Percentiles rank a stretch among this genome's conserved stretches.
Evolutionary conservation across 1,140 invertebrate species (phyloP).

Genomic region (Mamestra configurata): DNA sequence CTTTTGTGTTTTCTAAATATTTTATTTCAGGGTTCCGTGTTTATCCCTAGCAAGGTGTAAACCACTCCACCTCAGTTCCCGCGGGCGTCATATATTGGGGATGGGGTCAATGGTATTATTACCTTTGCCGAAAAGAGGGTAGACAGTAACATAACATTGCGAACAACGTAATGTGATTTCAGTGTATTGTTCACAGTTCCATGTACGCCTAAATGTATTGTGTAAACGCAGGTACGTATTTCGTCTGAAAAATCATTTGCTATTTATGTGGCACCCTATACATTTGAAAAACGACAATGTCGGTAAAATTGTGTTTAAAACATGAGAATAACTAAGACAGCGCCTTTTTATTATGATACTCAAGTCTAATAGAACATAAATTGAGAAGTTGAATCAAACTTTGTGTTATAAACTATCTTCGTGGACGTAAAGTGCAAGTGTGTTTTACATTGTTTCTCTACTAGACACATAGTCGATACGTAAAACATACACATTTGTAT

Average conservation of each 20-base stretch:
- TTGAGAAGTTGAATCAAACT: neutral
- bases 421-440: neutral
- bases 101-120: neutral
- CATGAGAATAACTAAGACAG: neutral
- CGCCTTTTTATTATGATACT: neutral
- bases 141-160: neutral
- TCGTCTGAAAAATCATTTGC: neutral
- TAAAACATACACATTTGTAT: neutral
- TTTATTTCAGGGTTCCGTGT: neutral
- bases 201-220: neutral
- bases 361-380: neutral
- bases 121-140: constrained; percentile 1
- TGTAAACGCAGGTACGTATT: neutral
- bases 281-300: neutral
- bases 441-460: neutral
- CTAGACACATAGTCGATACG: neutral
- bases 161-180: neutral
- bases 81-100: constrained; percentile 5
- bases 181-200: neutral
- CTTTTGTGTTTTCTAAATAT: neutral
- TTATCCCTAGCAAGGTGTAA: constrained; percentile 12
- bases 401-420: neutral
- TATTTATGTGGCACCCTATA: neutral
- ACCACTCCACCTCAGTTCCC: constrained; percentile 1
- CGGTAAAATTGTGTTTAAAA: constrained; percentile 1